Base-by-base conservation (phyloP, 2,888 invertebrate species). In the Agrochola litura region DNA sequence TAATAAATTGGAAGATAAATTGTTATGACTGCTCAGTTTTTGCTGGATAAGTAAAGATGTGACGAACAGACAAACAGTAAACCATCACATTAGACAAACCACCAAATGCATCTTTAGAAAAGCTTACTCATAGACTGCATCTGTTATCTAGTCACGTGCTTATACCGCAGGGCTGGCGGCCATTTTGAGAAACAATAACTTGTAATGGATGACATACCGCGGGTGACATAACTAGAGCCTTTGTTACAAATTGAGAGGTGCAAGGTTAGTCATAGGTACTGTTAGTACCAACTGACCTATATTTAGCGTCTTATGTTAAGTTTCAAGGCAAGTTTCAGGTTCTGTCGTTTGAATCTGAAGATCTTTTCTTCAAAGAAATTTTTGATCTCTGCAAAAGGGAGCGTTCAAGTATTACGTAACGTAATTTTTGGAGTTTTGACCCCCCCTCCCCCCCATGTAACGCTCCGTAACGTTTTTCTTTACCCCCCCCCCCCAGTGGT, bases 161-260 rank as follows among this genome's bases (percentile, higher is more conserved):
- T n/a, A n/a, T n/a, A 83, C 86, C 83, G 58, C 84, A 83, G 84
- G 73, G 72, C 83, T 83, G 22, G 58, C 71, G 30, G 58, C 67
- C 70, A 72, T 83, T 52, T 83, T 75, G 56, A 82, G 54, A 70
- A 49, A 69, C 67, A 65, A 65, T 82, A 58, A 54, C 46, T 82
- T 82, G 54, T 77, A 76, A 58, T 58, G 77, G 83, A 19, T 85
- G 83, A 82, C 82, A 74, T 61, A 61, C 22, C 6, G 65, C n/a
- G 66, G 64, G 65, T 84, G 83, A 84, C 83, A 78, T 85, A 80
- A 83, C 67, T 75, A 19, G 85, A 79, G 60, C 73, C 86, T 83
- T 85, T 85, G 86, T 84, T 76, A 72, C 82, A n/a, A 69, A 81
- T 73, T 76, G 25, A 77, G 83, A 80, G 41, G 65, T 72, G 68